phyloP scores from a whole-genome alignment of 2,113 vertebrate genomes.

The Thunnus maccoyii region DNA sequence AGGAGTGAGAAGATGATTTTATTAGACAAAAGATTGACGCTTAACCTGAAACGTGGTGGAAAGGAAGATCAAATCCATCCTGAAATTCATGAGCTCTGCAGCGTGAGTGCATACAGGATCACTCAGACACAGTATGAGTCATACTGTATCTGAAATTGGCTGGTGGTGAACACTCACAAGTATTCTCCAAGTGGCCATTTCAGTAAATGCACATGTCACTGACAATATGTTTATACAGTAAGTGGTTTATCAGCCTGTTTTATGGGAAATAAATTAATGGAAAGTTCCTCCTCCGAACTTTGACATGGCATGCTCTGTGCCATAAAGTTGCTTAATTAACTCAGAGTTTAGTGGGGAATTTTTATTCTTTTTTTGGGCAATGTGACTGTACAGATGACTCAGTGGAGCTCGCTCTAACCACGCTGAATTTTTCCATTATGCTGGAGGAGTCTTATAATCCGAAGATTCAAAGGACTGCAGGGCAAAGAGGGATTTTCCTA shows the following conservation, averaged over 20 bases:
- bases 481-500: constrained; percentile 13
- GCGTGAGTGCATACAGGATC: not conserved
- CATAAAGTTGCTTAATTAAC: not conserved
- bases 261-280: not conserved
- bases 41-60: constrained; percentile 24
- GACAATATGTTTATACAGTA: not conserved
- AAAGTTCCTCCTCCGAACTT: constrained; percentile 12
- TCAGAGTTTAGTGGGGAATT: not conserved
- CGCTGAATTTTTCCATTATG: not conserved
- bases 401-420: not conserved
- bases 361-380: not conserved
- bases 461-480: not conserved
- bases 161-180: not conserved
- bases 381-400: constrained; percentile 11
- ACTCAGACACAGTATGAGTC: constrained; percentile 14
- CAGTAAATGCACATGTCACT: not conserved
- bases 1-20: constrained; percentile 10
- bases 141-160: not conserved
- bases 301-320: not conserved
- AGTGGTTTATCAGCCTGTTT: constrained; percentile 25
- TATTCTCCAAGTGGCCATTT: constrained; percentile 10
- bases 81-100: constrained; percentile 17
- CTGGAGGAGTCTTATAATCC: not conserved
- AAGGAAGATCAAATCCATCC: constrained; percentile 3
- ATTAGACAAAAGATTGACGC: constrained; percentile 17